Percentiles rank a stretch among this genome's conserved stretches.
These are phyloP conservation scores for Oxystoma pomonae DNA, from an alignment of 2,888 invertebrate genomes.

Conservation along the genomic window DNA sequence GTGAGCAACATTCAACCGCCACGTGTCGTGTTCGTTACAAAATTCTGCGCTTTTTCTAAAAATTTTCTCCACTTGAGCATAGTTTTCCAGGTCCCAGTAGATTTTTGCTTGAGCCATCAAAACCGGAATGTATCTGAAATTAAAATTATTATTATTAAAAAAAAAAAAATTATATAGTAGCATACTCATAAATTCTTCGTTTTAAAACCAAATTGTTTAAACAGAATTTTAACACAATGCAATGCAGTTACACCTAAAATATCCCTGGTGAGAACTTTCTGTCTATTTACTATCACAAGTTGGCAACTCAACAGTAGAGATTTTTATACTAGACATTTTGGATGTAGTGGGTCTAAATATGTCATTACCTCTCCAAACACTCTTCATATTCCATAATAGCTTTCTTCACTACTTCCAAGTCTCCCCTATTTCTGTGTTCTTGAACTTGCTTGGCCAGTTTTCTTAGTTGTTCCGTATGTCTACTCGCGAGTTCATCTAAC, in stretches of 20 bases:
- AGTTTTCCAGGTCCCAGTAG: slow-evolving; percentile 96
- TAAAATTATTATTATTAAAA: too few species aligned
- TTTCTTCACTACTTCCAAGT: slow-evolving; percentile 84
- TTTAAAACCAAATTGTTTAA: too few species aligned
- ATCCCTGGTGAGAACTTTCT: too few species aligned
- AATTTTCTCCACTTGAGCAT: slow-evolving; percentile 92
- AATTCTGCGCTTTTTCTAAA: slow-evolving; percentile 97
- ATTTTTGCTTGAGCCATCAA: slow-evolving; percentile 99
- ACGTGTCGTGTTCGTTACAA: slow-evolving; percentile 94
- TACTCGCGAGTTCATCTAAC: slow-evolving; percentile 89
- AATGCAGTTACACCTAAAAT: too few species aligned
- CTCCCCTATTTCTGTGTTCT: slow-evolving; percentile 77
- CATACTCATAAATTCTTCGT: too few species aligned
- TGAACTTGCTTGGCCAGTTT: slow-evolving; percentile 93
- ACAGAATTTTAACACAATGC: too few species aligned
- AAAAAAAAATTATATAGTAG: too few species aligned
- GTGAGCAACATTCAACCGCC: slow-evolving; percentile 98
- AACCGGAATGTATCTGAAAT: slow-evolving; percentile 82
- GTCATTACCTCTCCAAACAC: slow-evolving; percentile 33
- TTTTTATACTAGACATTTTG: too few species aligned
- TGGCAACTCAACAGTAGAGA: too few species aligned
- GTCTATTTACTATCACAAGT: too few species aligned
- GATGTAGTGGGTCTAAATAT: too few species aligned
- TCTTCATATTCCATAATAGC: slow-evolving; percentile 61
- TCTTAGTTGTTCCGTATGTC: slow-evolving; percentile 83